Conservation (phyloP, 2,888 invertebrate genomes). For the Archaeoteleia sp. region DNA sequence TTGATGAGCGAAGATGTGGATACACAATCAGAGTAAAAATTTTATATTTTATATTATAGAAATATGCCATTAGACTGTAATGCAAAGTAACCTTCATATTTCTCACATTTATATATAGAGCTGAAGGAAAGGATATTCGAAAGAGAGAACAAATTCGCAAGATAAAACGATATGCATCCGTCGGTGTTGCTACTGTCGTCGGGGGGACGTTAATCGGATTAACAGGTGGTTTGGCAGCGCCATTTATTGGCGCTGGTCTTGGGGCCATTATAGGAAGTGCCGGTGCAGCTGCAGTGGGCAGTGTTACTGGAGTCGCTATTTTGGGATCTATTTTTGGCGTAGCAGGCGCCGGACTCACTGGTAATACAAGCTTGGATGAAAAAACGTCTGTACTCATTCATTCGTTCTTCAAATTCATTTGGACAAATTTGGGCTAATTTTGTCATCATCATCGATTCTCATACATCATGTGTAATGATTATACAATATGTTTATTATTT, state of each 20-base stretch:
- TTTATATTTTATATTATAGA: slow-evolving; percentile 13
- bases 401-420: neutral
- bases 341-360: slow-evolving; percentile 81
- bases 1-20: slow-evolving; percentile 72
- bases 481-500: too few species aligned
- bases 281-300: slow-evolving; percentile 76
- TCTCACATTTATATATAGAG: slow-evolving; percentile 71
- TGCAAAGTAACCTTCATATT: too few species aligned
- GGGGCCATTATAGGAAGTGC: slow-evolving; percentile 75
- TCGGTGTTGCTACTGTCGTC: slow-evolving; percentile 80
- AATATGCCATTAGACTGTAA: too few species aligned
- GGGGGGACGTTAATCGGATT: slow-evolving; percentile 81
- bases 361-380: slow-evolving; percentile 60
- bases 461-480: too few species aligned
- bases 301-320: slow-evolving; percentile 77
- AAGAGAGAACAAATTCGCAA: slow-evolving; percentile 76
- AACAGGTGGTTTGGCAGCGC: slow-evolving; percentile 82
- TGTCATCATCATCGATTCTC: too few species aligned
- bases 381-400: neutral
- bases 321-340: slow-evolving; percentile 81
- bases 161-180: slow-evolving; percentile 79
- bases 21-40: slow-evolving; percentile 54
- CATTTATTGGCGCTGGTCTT: slow-evolving; percentile 78
- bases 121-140: slow-evolving; percentile 75
- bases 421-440: neutral